Percentiles rank a stretch among this genome's conserved stretches.
These are phyloP conservation scores for Cichlasoma orientale DNA, from an alignment of 2,797 vertebrate species.

Conservation along the genomic window DNA sequence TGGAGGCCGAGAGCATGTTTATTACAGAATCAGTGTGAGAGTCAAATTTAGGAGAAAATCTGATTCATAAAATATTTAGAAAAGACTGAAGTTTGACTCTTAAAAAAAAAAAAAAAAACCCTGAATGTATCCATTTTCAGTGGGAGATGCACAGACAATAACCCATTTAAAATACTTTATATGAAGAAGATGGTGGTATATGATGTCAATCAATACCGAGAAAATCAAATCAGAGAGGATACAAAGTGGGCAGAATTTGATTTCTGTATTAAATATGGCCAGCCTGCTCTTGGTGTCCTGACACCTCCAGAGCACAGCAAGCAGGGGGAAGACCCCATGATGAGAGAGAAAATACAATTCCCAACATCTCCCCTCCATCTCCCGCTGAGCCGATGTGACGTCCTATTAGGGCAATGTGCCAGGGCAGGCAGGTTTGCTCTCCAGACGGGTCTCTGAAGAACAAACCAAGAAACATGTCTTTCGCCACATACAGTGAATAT, in stretches of 20 bases:
- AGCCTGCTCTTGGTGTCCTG: conserved; percentile 62
- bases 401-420: conserved; percentile 49
- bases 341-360: conserved; percentile 77
- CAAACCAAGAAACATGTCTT: conserved; percentile 20
- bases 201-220: conserved; percentile 68
- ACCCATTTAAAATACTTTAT: conserved; percentile 34
- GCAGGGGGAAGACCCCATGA: conserved; percentile 69
- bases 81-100: not conserved
- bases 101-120: not conserved
- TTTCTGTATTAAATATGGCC: conserved; percentile 80
- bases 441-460: conserved; percentile 51
- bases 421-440: conserved; percentile 9
- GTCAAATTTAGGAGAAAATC: not conserved
- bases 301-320: conserved; percentile 63
- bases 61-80: conserved; percentile 1
- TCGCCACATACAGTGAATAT: not conserved
- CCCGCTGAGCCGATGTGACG: conserved; percentile 66
- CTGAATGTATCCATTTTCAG: conserved; percentile 14
- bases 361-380: conserved; percentile 53
- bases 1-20: not conserved
- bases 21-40: not conserved
- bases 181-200: conserved; percentile 39
- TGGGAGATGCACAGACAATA: conserved; percentile 21
- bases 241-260: conserved; percentile 75
- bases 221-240: conserved; percentile 71